Base-by-base conservation (phyloP, 2,113 vertebrate genomes). In the Perognathus longimembris region DNA sequence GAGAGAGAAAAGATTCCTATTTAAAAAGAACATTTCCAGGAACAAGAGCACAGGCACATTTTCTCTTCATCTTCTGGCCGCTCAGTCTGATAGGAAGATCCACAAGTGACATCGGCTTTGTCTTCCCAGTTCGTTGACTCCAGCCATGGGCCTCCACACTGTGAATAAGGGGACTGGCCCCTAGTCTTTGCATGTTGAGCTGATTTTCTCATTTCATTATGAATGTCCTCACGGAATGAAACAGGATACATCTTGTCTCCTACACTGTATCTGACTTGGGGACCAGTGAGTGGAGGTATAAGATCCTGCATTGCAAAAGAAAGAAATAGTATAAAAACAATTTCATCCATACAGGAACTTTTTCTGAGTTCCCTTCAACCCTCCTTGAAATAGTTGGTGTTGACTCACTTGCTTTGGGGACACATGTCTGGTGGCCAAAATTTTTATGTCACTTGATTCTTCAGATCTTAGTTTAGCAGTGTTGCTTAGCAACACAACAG, bases 1-100 rank as follows among this genome's bases (percentile, higher is more conserved):
- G 50, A 67, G 45, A 30, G 9, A 59, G 85, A 76, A 36, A 63
- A 57, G 10, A 30, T 17, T 32, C 50, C 34, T 28, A 36, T 76
- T 89, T 90, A 92, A 89, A 90, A 76, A 36, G 95, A 86, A 21
- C 75, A 76, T 73, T 92, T 94, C 82, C 95, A 94, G n/a, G 78
- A 94, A 28, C 85, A 86, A 54, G 88, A 85, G 9, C 70, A 92
- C 26, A 88, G n/a, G 22, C 90, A 64, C 0, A 50, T 32, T 21
- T 79, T 78, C 38, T 92, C 82, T 5, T 87, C 73, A 11, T 93
- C 84, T 70, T 95, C 88, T 34, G 75, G 59, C 21, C 88, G 82
- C 12, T 75, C 42, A 14, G 18, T 36, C 42, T 50, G 82, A 45
- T 63, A 2, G 0, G 1, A 18, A 36, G 88, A 67, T 83, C 6